A percentile compares a stretch with the other conserved stretches of the same genome.
Evolutionary conservation across 2,797 vertebrate genomes (phyloP).

Genomic region (Geotrypetes seraphini): DNA sequence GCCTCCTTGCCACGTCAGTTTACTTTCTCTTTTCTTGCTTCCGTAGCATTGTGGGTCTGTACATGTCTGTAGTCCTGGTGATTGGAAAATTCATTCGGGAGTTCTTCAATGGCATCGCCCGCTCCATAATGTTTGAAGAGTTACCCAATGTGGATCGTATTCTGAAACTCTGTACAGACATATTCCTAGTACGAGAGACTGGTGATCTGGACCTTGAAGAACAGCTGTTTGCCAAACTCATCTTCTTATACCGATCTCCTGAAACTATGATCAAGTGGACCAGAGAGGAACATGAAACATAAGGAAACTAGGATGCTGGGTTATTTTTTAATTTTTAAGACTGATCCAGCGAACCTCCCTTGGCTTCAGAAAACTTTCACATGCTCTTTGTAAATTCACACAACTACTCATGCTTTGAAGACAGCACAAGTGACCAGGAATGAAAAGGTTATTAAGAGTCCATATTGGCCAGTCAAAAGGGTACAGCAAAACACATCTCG

Average conservation of each 20-base stretch:
- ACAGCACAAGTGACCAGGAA: too few relatives aligned
- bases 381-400: too few relatives aligned
- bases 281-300: slow-evolving; percentile 24
- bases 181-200: slow-evolving; percentile 59
- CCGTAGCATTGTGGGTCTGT: slow-evolving; percentile 58
- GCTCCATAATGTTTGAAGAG: slow-evolving; percentile 70
- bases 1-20: too few relatives aligned
- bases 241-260: slow-evolving; percentile 51
- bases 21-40: not conserved
- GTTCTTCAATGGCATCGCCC: slow-evolving; percentile 64
- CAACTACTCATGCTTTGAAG: too few relatives aligned
- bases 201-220: slow-evolving; percentile 69
- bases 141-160: slow-evolving; percentile 58
- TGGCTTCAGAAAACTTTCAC: too few relatives aligned
- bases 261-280: slow-evolving; percentile 64
- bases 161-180: slow-evolving; percentile 63
- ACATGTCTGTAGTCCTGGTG: slow-evolving; percentile 62
- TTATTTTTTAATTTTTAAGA: too few relatives aligned
- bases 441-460: too few relatives aligned
- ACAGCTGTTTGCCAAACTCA: slow-evolving; percentile 62
- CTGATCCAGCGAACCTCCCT: too few relatives aligned
- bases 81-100: slow-evolving; percentile 66
- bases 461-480: too few relatives aligned
- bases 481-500: too few relatives aligned
- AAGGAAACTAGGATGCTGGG: too few relatives aligned